Evolutionary conservation across 2,888 invertebrate genomes (phyloP).

Genomic region (Toxonevra muliebris): DNA sequence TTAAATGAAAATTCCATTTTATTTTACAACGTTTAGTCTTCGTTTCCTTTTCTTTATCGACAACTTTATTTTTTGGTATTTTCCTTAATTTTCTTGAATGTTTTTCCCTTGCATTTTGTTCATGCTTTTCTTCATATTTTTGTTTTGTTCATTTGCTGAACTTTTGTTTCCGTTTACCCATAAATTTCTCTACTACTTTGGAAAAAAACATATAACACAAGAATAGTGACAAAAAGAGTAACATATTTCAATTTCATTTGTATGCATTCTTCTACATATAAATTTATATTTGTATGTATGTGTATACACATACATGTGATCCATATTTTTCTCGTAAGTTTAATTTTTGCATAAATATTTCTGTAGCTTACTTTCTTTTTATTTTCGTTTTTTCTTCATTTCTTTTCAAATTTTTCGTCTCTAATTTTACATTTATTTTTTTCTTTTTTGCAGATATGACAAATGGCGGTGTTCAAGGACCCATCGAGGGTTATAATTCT

Average conservation of each 20-base stretch:
- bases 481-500: slow-evolving; percentile 62
- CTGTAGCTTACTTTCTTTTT: not conserved
- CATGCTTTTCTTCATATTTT: not conserved
- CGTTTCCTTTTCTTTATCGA: not conserved
- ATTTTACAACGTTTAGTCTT: not conserved
- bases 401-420: no score
- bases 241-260: slow-evolving; percentile 2
- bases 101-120: not conserved
- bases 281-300: no score
- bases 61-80: not conserved
- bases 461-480: slow-evolving; percentile 63
- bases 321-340: not conserved
- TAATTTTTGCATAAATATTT: not conserved
- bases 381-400: no score
- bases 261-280: not conserved
- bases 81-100: slow-evolving; percentile 2
- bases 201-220: no score
- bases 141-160: not conserved
- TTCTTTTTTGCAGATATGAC: slow-evolving; percentile 56
- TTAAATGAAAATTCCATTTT: slow-evolving; percentile 20
- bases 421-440: slow-evolving; percentile 1
- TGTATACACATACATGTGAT: not conserved
- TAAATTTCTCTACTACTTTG: no score
- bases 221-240: no score
- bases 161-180: no score